Conservation (phyloP, 2,113 vertebrate species). For the Cavia porcellus region DNA sequence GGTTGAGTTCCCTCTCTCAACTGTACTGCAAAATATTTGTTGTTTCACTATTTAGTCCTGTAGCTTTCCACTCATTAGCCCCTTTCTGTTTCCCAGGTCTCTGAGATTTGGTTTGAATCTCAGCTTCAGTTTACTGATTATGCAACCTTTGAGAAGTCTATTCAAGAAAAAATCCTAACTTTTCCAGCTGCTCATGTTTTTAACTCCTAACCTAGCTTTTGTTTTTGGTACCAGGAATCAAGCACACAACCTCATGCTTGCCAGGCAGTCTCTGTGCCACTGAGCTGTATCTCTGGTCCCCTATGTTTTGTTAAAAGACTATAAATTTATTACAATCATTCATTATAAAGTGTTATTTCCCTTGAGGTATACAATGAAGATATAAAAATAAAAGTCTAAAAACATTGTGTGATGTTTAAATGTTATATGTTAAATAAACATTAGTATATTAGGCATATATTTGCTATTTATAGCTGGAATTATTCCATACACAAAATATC, state of each 20-base stretch:
- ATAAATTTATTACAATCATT: neutral
- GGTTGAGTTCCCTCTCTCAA: neutral
- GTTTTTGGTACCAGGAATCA: no score
- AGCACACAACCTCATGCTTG: no score
- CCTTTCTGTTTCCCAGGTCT: neutral
- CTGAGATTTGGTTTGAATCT: neutral
- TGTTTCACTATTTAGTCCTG: neutral
- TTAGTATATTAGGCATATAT: neutral
- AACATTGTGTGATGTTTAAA: neutral
- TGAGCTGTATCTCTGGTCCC: no score
- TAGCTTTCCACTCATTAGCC: neutral
- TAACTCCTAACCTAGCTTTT: neutral
- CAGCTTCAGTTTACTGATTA: neutral
- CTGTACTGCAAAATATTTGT: neutral
- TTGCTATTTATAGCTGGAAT: neutral
- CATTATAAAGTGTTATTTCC: neutral
- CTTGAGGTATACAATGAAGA: neutral
- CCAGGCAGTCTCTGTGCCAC: no score
- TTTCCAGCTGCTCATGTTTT: neutral
- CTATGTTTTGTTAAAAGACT: neutral
- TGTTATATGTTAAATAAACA: neutral
- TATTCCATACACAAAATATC: neutral
- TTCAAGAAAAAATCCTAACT: neutral
- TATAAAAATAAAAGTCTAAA: constrained; percentile 4
- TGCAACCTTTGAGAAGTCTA: neutral